Base-by-base conservation (phyloP, 2,797 vertebrate species). In the Neoniphon sammara region DNA sequence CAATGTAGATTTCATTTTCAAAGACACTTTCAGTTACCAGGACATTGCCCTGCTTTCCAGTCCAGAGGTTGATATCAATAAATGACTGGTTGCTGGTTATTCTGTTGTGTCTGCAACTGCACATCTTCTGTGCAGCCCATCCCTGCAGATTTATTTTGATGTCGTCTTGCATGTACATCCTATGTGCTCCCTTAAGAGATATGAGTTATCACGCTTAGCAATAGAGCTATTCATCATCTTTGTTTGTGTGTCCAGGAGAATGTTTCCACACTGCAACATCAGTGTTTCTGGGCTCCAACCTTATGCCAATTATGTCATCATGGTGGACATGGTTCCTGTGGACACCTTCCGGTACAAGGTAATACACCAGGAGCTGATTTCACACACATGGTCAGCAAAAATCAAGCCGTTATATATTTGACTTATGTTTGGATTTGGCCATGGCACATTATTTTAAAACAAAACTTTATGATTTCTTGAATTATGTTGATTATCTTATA, bases 251-350 rank as follows among this genome's bases (percentile, higher is more conserved):
- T 81, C 79, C 80, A 96, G 96, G 89, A 92, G 96, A 57, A 95
- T 96, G 95, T 97, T 97, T 84, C 96, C 96, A 30, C 95, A 96
- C 60, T 96, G 95, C 90, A 95, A 94, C 79, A 83, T 97, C 88
- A 91, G 90, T 36, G 75, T 96, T 0, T 92, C 91, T 0, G 95
- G 95, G 4, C 91, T 97, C 77, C 91, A 94, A 66, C 95, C 95
- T 0, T 94, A 93, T 49, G 86, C 91, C 36, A 95, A 94, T 57
- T 97, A 97, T 56, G 90, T 95, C 74, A 80, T 97, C 86, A 92
- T 95, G 88, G 90, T 95, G 68, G 96, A 97, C 62, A 94, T 96
- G 84, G 83, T 96, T 64, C 94, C 95, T 12, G 89, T 90, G 65
- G 95, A 96, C 74, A 88, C 86, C 86, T 94, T 94, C 89, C 95